phyloP scores from a whole-genome alignment of 2,888 invertebrate genomes.

The Eugnorisma glareosa region DNA sequence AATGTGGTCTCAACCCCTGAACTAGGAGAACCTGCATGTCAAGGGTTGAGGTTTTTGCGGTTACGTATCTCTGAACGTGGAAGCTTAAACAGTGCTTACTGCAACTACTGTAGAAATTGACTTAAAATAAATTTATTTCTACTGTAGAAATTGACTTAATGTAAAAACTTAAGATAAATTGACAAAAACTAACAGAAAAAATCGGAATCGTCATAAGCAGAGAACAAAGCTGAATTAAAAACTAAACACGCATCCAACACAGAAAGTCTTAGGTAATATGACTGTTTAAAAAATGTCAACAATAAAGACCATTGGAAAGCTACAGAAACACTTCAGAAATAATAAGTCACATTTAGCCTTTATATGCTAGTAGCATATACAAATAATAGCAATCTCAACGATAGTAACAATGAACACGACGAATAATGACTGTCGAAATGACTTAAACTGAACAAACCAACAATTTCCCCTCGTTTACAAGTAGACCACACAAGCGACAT shows the following conservation, averaged over 20 bases:
- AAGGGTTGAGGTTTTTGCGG: too few relatives aligned
- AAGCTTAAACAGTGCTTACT: too few relatives aligned
- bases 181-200: too few relatives aligned
- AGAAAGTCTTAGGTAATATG: not conserved
- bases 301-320: not conserved
- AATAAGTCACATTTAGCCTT: not conserved
- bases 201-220: not conserved
- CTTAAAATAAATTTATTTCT: too few relatives aligned
- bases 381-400: not conserved
- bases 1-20: too few relatives aligned
- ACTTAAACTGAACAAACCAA: not conserved
- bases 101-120: too few relatives aligned
- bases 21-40: too few relatives aligned
- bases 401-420: not conserved
- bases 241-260: not conserved
- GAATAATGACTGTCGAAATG: not conserved
- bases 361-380: not conserved
- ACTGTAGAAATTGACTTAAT: too few relatives aligned
- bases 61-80: too few relatives aligned
- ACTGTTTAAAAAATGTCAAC: not conserved
- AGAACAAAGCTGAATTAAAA: not conserved
- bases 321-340: not conserved
- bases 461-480: constrained; percentile 2
- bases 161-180: too few relatives aligned
- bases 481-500: constrained; percentile 54